phyloP scores from a whole-genome alignment of 2,113 vertebrate genomes.

The Alosa alosa region DNA sequence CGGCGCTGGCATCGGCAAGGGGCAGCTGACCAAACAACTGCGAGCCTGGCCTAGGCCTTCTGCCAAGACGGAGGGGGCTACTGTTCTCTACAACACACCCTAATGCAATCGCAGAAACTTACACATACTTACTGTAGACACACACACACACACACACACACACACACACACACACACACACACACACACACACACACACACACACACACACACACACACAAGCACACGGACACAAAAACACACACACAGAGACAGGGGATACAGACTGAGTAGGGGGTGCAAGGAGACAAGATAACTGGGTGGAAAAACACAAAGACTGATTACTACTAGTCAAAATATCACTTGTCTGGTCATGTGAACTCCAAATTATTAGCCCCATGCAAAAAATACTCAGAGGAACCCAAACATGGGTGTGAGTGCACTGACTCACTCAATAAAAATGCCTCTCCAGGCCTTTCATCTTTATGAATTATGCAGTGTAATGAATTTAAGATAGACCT shows the following conservation, averaged over 20 bases:
- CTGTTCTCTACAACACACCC: not conserved
- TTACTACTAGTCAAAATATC: not conserved
- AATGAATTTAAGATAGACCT: not conserved
- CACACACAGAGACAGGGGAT: not conserved
- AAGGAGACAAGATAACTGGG: not conserved
- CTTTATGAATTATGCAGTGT: not conserved
- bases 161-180: not conserved
- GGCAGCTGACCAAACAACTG: slow-evolving; percentile 22
- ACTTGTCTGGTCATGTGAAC: not conserved
- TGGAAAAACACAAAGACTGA: not conserved
- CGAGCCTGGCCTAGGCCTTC: not conserved
- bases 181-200: not conserved
- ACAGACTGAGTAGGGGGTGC: not conserved
- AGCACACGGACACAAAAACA: not conserved
- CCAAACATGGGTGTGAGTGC: not conserved
- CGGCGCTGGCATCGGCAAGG: not conserved
- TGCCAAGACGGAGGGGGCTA: not conserved
- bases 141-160: not conserved
- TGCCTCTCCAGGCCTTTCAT: too few relatives aligned
- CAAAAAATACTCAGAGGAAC: not conserved
- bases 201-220: not conserved
- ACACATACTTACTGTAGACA: not conserved
- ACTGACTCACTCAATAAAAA: not conserved
- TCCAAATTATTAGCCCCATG: not conserved
- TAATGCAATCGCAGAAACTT: not conserved